These are phyloP conservation scores for Gobionotothen gibberifrons DNA, from an alignment of 2,797 vertebrate genomes.

Conservation along the genomic window DNA sequence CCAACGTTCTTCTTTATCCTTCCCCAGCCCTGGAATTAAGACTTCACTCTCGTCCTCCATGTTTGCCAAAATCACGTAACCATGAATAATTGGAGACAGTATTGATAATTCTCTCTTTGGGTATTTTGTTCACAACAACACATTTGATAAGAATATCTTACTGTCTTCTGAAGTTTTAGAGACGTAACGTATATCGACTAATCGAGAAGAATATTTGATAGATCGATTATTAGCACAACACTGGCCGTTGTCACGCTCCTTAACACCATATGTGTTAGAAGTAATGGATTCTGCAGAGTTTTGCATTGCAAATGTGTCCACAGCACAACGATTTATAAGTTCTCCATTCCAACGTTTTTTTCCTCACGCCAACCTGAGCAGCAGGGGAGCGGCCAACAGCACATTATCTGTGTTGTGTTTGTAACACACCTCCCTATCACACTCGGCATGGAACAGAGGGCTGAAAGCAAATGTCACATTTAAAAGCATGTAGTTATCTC, in stretches of 20 bases:
- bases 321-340: not conserved
- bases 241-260: not conserved
- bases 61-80: too few species aligned
- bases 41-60: too few species aligned
- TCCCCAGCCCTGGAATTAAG: too few species aligned
- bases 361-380: not conserved
- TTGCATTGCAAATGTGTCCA: constrained; percentile 11
- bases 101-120: too few species aligned
- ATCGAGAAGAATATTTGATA: too few species aligned
- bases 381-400: not conserved
- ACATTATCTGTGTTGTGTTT: not conserved
- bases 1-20: too few species aligned
- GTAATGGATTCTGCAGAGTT: not conserved
- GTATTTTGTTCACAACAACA: too few species aligned
- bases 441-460: not conserved
- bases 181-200: too few species aligned
- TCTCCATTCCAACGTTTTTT: not conserved
- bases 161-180: too few species aligned
- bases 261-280: not conserved
- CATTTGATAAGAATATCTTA: too few species aligned
- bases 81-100: too few species aligned
- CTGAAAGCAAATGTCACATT: constrained; percentile 21
- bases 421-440: not conserved
- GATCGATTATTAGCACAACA: not conserved
- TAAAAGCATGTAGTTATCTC: constrained; percentile 15